These are phyloP conservation scores for Melanogrammus aeglefinus DNA, from an alignment of 2,797 vertebrate genomes.

Conservation along the genomic window DNA sequence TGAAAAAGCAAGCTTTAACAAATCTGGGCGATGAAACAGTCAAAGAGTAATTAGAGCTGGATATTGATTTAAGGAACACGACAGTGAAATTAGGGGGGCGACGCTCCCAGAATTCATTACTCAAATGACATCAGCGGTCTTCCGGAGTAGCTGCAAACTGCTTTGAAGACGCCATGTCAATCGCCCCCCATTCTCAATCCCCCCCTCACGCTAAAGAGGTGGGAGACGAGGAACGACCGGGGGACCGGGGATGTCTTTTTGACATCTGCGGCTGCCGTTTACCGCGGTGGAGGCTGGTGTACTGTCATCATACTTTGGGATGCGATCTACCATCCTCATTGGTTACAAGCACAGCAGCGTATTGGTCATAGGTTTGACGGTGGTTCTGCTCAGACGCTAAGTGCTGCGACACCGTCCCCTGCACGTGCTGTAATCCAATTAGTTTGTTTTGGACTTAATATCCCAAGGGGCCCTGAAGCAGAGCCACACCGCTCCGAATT, in stretches of 20 bases:
- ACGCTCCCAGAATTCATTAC: conserved; percentile 55
- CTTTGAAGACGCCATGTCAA: neutral
- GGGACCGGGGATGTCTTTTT: neutral
- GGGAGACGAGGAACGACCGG: neutral
- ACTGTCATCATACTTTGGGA: neutral
- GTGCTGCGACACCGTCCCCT: neutral
- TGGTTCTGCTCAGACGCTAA: neutral
- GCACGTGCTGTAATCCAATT: neutral
- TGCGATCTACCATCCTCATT: neutral
- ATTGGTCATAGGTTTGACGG: neutral
- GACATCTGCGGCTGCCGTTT: neutral
- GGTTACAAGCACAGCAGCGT: neutral
- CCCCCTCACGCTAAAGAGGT: neutral
- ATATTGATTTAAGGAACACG: conserved; percentile 53
- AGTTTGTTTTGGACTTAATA: neutral
- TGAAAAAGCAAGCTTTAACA: neutral
- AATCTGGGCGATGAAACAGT: neutral
- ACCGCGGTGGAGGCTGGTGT: neutral
- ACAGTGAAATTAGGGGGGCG: conserved; percentile 34
- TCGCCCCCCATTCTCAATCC: neutral
- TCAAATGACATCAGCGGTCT: conserved; percentile 49
- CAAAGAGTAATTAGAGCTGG: conserved; percentile 37
- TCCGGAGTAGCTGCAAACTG: conserved; percentile 30
- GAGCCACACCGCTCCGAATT: neutral
- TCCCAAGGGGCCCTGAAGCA: neutral